Evolutionary conservation across 1,140 invertebrate species (phyloP).

Genomic region (Sycophila sp.): DNA sequence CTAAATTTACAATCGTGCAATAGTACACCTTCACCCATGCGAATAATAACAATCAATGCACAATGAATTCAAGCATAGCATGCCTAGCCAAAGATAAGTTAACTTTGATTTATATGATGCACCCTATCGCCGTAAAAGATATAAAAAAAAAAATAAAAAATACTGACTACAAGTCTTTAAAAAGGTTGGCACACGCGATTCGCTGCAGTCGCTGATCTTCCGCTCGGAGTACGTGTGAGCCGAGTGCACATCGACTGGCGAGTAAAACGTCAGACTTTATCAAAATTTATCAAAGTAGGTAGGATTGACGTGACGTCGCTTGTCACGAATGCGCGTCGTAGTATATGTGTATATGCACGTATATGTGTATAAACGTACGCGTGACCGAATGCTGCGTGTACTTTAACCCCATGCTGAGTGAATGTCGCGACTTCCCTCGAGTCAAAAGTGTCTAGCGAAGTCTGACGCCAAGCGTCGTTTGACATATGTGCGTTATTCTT

Average conservation of each 20-base stretch:
- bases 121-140: too few species aligned
- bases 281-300: not conserved
- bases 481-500: not conserved
- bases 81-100: too few species aligned
- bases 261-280: not conserved
- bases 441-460: not conserved
- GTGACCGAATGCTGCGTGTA: not conserved
- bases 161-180: too few species aligned
- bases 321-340: not conserved
- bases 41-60: too few species aligned
- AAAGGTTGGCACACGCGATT: too few species aligned
- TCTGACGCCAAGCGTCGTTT: not conserved
- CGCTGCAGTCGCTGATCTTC: too few species aligned
- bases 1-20: too few species aligned
- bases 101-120: too few species aligned
- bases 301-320: not conserved
- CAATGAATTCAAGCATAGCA: too few species aligned
- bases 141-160: too few species aligned
- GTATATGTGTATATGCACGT: not conserved
- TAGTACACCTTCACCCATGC: too few species aligned
- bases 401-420: slow-evolving; percentile 7
- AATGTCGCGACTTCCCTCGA: not conserved
- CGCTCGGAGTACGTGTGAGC: too few species aligned
- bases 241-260: not conserved
- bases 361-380: not conserved